These are phyloP conservation scores for Aurelia sp. DNA, from an alignment of 30 jellyfish, hydroid and myxozoan genomes.

Conservation along the genomic window DNA sequence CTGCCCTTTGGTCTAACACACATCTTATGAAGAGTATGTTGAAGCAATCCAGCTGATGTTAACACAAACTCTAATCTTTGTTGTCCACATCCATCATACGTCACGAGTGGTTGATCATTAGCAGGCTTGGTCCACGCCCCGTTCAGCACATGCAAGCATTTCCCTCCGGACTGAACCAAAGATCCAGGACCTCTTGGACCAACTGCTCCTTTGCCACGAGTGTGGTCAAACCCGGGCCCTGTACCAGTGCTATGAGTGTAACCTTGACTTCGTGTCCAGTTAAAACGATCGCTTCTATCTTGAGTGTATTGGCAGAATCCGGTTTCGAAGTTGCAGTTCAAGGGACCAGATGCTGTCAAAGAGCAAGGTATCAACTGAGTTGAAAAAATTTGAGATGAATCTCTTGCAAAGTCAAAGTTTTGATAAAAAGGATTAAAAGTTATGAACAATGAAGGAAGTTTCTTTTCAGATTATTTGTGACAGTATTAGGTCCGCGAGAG, in stretches of 20 bases:
- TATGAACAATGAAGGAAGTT: no score
- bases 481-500: no score
- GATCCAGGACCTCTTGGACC: slow-evolving; percentile 96
- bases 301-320: slow-evolving; percentile 74
- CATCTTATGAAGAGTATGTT: slow-evolving; percentile 69
- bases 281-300: slow-evolving; percentile 67
- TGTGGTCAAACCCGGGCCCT: slow-evolving; percentile 93
- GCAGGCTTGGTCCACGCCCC: slow-evolving; percentile 95
- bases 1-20: slow-evolving; percentile 86
- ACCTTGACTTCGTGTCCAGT: slow-evolving; percentile 98
- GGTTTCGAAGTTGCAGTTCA: slow-evolving; percentile 88
- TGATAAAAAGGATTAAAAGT: no score
- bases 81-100: slow-evolving; percentile 97
- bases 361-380: neutral
- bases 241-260: slow-evolving; percentile 83
- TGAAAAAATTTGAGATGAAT: neutral
- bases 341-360: slow-evolving; percentile 78
- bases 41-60: slow-evolving; percentile 66
- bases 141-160: slow-evolving; percentile 79
- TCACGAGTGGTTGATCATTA: slow-evolving; percentile 80
- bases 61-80: slow-evolving; percentile 75
- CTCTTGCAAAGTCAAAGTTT: neutral
- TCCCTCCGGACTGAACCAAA: slow-evolving; percentile 79
- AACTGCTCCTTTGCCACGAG: slow-evolving; percentile 95
- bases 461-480: no score